phyloP scores from a whole-genome alignment of 2,797 vertebrate species.

The Rhinella marina region DNA sequence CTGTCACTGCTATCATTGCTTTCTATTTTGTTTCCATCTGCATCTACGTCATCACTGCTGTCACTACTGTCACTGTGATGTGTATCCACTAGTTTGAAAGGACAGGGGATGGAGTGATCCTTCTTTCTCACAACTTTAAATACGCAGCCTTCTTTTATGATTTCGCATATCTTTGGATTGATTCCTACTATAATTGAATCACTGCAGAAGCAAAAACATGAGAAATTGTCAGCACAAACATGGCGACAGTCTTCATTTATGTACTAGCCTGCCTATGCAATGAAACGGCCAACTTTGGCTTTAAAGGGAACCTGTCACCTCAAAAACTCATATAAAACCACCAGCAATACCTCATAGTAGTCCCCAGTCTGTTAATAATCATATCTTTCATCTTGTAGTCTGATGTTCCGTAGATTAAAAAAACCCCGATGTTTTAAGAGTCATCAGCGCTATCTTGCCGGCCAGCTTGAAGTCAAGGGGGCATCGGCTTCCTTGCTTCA shows the following conservation, averaged over 20 bases:
- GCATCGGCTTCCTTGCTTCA: no score
- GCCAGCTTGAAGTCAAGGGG: no score
- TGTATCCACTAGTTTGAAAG: background rate
- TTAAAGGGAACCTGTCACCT: no score
- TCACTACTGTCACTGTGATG: slow-evolving; percentile 9
- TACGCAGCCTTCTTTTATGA: slow-evolving; percentile 4
- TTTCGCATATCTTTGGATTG: slow-evolving; percentile 23
- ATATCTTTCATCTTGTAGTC: no score
- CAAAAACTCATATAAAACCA: no score
- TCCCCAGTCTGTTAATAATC: no score
- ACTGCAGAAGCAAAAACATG: slow-evolving; percentile 9
- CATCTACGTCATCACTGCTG: background rate
- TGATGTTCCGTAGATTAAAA: no score
- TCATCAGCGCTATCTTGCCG: no score
- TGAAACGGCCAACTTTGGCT: background rate
- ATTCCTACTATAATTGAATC: background rate
- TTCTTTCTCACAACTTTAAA: slow-evolving; percentile 26
- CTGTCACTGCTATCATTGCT: background rate
- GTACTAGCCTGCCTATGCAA: background rate
- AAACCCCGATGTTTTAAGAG: no score
- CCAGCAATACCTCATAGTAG: no score
- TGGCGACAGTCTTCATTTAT: no score
- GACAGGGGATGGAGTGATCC: background rate
- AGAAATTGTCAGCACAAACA: background rate
- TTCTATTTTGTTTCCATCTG: background rate